phyloP scores from a whole-genome alignment of 1,140 invertebrate genomes.

The Trichonephila inaurata region DNA sequence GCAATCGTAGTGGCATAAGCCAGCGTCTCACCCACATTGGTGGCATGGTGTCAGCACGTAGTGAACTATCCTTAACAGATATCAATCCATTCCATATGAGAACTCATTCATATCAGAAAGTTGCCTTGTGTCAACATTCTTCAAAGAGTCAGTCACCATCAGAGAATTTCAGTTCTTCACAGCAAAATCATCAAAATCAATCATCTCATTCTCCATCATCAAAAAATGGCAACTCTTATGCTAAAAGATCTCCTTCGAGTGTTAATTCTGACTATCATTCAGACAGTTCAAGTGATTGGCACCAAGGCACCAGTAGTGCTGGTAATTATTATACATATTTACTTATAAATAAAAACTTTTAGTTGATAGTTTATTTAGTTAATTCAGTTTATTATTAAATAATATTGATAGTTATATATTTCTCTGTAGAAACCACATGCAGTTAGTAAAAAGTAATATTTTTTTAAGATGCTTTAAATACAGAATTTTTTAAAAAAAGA shows the following conservation, averaged over 20 bases:
- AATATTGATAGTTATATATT: too few relatives aligned
- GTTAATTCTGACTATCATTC: conserved; percentile 80
- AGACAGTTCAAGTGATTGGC: conserved; percentile 82
- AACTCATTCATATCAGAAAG: conserved; percentile 74
- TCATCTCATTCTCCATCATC: conserved; percentile 56
- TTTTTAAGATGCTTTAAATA: too few relatives aligned
- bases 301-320: conserved; percentile 79
- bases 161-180: background rate
- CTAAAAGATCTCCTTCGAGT: conserved; percentile 61
- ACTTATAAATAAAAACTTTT: too few relatives aligned
- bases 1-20: conserved; percentile 36
- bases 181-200: conserved; percentile 26
- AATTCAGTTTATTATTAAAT: too few relatives aligned
- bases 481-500: too few relatives aligned
- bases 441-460: too few relatives aligned
- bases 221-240: conserved; percentile 46
- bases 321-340: conserved; percentile 76
- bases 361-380: too few relatives aligned
- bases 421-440: too few relatives aligned
- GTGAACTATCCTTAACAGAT: conserved; percentile 75
- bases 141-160: conserved; percentile 57
- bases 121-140: conserved; percentile 47
- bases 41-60: conserved; percentile 74
- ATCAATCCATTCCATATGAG: conserved; percentile 65
- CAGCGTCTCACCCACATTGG: conserved; percentile 72